phyloP scores from a whole-genome alignment of 2,888 invertebrate genomes.

The Dasypolia templi region DNA sequence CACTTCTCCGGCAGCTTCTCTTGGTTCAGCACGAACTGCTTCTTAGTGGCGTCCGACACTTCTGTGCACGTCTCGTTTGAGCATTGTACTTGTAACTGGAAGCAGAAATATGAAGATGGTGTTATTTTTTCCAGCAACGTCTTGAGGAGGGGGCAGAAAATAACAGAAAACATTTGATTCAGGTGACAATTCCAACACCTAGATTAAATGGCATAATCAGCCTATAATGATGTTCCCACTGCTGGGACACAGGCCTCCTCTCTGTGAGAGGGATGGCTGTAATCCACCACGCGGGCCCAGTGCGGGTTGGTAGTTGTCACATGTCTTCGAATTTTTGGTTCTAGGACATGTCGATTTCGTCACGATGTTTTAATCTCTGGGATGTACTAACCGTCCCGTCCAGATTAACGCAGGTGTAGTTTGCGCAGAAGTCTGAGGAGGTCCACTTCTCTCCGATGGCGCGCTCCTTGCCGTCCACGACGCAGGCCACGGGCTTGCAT shows the following conservation, averaged over 20 bases:
- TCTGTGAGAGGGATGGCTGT: no score
- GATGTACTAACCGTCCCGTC: constrained; percentile 81
- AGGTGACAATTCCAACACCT: neutral
- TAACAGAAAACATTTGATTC: neutral
- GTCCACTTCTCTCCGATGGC: constrained; percentile 90
- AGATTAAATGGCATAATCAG: no score
- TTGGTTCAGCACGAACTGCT: constrained; percentile 89
- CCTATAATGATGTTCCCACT: no score
- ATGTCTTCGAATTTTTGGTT: no score
- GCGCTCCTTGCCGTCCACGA: constrained; percentile 86
- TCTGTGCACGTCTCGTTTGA: constrained; percentile 88
- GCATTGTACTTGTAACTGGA: constrained; percentile 90
- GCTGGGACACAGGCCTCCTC: no score
- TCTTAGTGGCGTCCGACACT: constrained; percentile 80
- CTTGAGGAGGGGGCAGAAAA: no score
- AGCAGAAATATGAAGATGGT: neutral
- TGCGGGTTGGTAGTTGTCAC: no score
- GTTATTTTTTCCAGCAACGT: neutral
- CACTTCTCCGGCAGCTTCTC: constrained; percentile 88
- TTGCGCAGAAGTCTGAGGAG: constrained; percentile 91
- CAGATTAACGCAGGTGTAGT: constrained; percentile 90
- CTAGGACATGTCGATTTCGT: no score
- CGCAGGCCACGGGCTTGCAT: constrained; percentile 91
- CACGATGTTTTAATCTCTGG: neutral
- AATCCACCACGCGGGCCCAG: no score